Conservation (phyloP, 1,140 invertebrate species). For the Archegozetes longisetosus region DNA sequence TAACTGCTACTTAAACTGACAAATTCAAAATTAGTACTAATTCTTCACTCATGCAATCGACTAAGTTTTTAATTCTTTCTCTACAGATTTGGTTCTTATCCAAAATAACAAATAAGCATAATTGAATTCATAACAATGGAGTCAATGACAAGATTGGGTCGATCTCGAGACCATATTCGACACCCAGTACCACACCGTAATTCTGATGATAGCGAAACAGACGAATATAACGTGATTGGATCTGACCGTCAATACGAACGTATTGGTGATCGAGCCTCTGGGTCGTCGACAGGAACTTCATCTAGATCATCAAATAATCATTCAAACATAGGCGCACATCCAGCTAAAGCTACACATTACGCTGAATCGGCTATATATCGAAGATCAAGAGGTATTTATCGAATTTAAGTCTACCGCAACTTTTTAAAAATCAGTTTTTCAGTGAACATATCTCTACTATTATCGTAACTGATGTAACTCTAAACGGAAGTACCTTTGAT, state of each 20-base stretch:
- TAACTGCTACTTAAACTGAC: background rate
- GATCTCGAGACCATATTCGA: background rate
- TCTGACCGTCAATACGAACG: conserved; percentile 13
- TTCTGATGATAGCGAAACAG: conserved; percentile 11
- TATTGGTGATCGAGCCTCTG: conserved; percentile 10
- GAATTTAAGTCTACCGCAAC: too few relatives aligned
- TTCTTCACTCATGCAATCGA: too few relatives aligned
- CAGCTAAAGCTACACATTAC: conserved; percentile 5
- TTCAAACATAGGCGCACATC: background rate
- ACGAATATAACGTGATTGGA: conserved; percentile 14
- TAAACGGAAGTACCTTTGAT: too few relatives aligned
- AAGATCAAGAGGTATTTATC: conserved; percentile 7
- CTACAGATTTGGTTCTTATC: too few relatives aligned
- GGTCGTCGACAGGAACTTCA: background rate
- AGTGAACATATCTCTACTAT: too few relatives aligned
- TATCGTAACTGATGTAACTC: too few relatives aligned
- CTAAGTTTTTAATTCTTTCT: too few relatives aligned
- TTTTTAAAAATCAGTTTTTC: too few relatives aligned
- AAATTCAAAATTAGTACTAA: too few relatives aligned
- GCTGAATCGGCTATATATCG: conserved; percentile 12
- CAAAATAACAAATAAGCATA: too few relatives aligned
- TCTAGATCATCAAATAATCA: background rate
- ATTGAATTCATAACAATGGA: conserved; percentile 11
- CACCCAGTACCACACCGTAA: background rate
- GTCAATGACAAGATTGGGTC: conserved; percentile 6